Evolutionary conservation across 2,888 invertebrate genomes (phyloP).

Genomic region (Deilephila porcellus): DNA sequence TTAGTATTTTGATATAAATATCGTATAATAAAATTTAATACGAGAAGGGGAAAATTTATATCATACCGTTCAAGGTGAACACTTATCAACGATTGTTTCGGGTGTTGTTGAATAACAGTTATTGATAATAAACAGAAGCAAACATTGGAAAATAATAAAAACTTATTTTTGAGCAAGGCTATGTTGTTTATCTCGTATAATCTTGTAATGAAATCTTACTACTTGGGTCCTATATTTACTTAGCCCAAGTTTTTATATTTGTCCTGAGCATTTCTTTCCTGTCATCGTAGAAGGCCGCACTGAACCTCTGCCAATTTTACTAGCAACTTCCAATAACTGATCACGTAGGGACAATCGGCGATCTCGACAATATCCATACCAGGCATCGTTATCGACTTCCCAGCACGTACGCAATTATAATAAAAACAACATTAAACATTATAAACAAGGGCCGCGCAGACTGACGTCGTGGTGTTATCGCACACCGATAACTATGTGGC

Average conservation of each 20-base stretch:
- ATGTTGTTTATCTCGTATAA: too few relatives aligned
- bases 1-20: conserved; percentile 1
- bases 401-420: conserved; percentile 3
- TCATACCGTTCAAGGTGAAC: conserved; percentile 11
- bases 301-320: background rate
- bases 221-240: too few relatives aligned
- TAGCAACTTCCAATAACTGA: background rate
- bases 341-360: background rate
- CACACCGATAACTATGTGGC: conserved; percentile 42
- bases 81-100: conserved; percentile 1
- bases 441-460: conserved; percentile 33
- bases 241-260: too few relatives aligned
- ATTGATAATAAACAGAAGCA: background rate
- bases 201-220: too few relatives aligned
- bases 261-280: too few relatives aligned
- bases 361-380: background rate
- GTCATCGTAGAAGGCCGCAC: background rate
- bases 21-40: background rate
- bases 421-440: conserved; percentile 14
- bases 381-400: background rate
- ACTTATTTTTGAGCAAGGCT: too few relatives aligned
- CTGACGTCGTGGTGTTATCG: conserved; percentile 42
- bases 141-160: background rate
- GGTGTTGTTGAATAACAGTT: background rate
- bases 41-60: background rate